Base-by-base conservation (phyloP, 2,113 vertebrate genomes). In the Blennius ocellaris region DNA sequence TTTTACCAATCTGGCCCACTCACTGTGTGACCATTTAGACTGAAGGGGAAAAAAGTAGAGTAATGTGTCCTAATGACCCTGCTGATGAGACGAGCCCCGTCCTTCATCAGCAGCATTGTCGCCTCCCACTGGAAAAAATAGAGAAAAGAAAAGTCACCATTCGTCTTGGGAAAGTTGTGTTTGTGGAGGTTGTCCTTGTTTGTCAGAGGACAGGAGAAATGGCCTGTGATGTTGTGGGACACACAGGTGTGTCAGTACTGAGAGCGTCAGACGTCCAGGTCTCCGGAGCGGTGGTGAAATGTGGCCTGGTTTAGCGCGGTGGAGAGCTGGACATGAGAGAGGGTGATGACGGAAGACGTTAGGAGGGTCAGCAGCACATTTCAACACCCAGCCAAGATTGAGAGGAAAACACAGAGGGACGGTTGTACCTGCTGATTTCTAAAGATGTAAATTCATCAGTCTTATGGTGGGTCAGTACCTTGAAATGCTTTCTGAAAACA, bases 281-380 rank as follows among this genome's bases (percentile, higher is more conserved):
- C 66, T 2, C 16, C 58, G 73, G 64, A 41, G 12, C 9, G 57
- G 80, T 84, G 89, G 76, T 93, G 92, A 94, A 90, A 95, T 85
- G 81, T 14, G 75, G 71, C 64, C 73, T 87, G 69, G 85, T 93
- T 93, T 90, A 79, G 86, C 84, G 49, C 77, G 55, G 78, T 77
- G 55, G 81, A 87, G 76, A 76, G 76, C 68, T 64, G 81, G 85
- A 87, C 88, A 92, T 93, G 87, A 94, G 86, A 94, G 90, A 89
- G 89, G 91, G 93, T 55, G 94, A 93, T 95, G 95, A 96, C 93
- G 95, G 94, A 91, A 64, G 58, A 85, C 82, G 89, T 69, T 76
- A 56, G 75, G 73, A 79, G 80, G 80, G 65, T 80, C 62, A 60
- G 72, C 64, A 55, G 50, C 67, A 57, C 81, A 30, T 30, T 43